Evolutionary conservation across 2,113 vertebrate genomes (phyloP), one percentile per base, ranked within the genome.

Genomic region (Tragelaphus scriptus): DNA sequence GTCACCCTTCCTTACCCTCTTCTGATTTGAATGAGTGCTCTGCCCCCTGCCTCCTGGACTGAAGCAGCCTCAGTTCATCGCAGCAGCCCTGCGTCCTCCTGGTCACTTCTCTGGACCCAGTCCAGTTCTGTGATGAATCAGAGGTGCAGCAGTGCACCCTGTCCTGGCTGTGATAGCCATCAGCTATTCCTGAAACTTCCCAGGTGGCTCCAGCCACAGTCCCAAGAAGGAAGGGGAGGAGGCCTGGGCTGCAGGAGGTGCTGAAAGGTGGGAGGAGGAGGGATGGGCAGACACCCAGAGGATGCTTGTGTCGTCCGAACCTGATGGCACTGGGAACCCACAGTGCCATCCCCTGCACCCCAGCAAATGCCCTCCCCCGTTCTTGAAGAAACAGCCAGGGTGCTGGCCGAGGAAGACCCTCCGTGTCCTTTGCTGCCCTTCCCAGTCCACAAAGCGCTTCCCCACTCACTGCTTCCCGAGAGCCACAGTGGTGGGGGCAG

Each of bases 181-280:
- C 94, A 90, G 93, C 95, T 82, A 84, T 86, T 61, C 36, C 85
- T 96, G 96, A 98, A 82, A 68, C 65, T 92, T 97, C 87, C 91
- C 96, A 98, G 91, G 97, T 86, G 79, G 91, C 80, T 92, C 80
- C 61, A 80, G 93, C 92, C 26, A 5, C 79, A 75, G 44, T 97
- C 88, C 91, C 77, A 75, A 91, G 94, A 79, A 89, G 85, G 55
- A 30, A 85, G 90, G 84, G 85, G 86, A 75, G 30, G 79, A 3
- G 0, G 25, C 55, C 68, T 17, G 23, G 71, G 1, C 63, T 91
- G 2, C 47, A 71, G 63, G 90, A 85, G 81, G 55, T 71, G 49
- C 26, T 93, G 91, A 49, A 8, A 49, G 10, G 61, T 55, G 91
- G 87, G 84, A 94, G 59, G 49, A 95, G 87, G 94, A 93, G 95